Evolutionary conservation across 2,113 vertebrate species (phyloP), one percentile per base, ranked within the genome.

Genomic region (Pantherophis guttatus): DNA sequence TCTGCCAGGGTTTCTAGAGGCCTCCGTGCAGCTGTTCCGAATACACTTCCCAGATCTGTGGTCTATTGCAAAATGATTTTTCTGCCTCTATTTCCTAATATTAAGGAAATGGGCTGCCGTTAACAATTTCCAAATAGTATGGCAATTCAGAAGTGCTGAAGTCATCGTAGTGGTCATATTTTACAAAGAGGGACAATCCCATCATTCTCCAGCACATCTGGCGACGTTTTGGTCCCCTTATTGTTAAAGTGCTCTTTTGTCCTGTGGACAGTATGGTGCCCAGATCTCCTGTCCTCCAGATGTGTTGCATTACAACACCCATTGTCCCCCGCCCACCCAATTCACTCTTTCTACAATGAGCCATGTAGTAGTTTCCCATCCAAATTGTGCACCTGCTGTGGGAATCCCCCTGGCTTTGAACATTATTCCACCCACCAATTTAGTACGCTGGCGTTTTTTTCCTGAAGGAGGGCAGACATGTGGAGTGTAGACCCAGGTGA

Each of bases 31-130:
- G 81, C 44, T 17, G n/a, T 3, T 0, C 33, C 75, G 26, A 93
- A 0, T 9, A 21, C 65, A 7, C 29, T 15, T 70, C 11, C 11
- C 33, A 48, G 5, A 6, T 26, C 93, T 29, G 0, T n/a, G 15
- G 0, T 0, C 5, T 15, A 8, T 48, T 44, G 26, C 58, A 21
- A 29, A 57, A 81, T 10, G 0, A 19, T 12, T 33, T 58, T 23
- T 65, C 17, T 53, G 19, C 24, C n/a, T 39, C 50, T 3, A 21
- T 52, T 57, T 70, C 2, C 0, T 13, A 29, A 87, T 29, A 3
- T 8, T 54, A 91, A 58, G 94, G 90, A 92, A 57, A 93, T n/a
- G 21, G 0, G 85, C 29, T 75, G 75, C 91, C 29, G 39, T 1
- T 75, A 90, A 62, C 87, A 3, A 19, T 89, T 75, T 87, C 87